A percentile compares a stretch with the other conserved stretches of the same genome.
phyloP scores from a whole-genome alignment of 2,888 invertebrate species.

The Torymus auratus region DNA sequence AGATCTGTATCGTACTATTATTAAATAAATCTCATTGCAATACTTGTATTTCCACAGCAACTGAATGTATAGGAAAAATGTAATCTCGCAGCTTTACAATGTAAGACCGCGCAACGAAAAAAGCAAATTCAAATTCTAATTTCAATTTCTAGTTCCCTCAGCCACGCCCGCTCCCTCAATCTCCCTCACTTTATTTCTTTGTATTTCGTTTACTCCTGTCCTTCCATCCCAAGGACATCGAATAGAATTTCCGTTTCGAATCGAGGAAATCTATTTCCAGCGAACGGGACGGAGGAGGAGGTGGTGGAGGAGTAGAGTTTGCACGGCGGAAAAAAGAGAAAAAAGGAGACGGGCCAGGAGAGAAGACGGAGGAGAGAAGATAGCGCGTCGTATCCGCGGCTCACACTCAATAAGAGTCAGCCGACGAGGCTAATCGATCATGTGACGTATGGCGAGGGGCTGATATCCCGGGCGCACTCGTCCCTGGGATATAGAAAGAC shows the following conservation, averaged over 20 bases:
- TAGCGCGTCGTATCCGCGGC: slow-evolving; percentile 53
- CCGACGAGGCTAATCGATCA: slow-evolving; percentile 60
- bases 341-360: slow-evolving; percentile 9
- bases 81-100: too few species aligned
- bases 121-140: slow-evolving; percentile 12
- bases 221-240: slow-evolving; percentile 51
- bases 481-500: neutral
- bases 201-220: slow-evolving; percentile 34
- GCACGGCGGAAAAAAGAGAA: neutral
- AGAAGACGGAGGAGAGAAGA: slow-evolving; percentile 6
- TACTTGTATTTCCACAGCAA: too few species aligned
- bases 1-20: too few species aligned
- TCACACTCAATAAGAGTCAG: slow-evolving; percentile 59
- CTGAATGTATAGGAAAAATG: too few species aligned
- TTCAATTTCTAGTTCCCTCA: slow-evolving; percentile 28
- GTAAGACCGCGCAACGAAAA: too few species aligned
- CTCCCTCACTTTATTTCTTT: slow-evolving; percentile 43
- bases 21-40: too few species aligned
- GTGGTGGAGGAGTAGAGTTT: too few species aligned
- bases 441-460: slow-evolving; percentile 55
- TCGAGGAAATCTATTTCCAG: slow-evolving; percentile 70
- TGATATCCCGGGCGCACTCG: slow-evolving; percentile 21
- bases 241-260: slow-evolving; percentile 70
- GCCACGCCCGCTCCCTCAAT: slow-evolving; percentile 20
- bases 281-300: slow-evolving; percentile 6